Evolutionary conservation across 2,888 invertebrate species (phyloP), one percentile per base, ranked within the genome.

Genomic region (Lasiommata megera): DNA sequence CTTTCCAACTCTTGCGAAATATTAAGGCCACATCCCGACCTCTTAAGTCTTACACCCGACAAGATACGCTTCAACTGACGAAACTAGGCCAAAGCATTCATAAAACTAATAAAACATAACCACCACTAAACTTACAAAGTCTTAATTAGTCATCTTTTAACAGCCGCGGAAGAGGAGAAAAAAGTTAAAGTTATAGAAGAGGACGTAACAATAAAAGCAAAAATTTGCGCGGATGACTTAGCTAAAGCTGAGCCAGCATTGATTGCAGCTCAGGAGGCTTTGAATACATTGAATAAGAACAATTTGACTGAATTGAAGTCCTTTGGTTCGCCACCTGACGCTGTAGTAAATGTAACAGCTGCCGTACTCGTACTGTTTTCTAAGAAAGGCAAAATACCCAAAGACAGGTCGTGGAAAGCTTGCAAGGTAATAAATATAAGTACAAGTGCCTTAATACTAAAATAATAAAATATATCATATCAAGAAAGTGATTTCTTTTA

Each of bases 271-370:
- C 95, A 96, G 76, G 97, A 95, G 70, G 98, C 98, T 7, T 84
- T 98, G 50, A 96, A 98, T 75, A 98, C 98, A 0, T 84, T 98
- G 18, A 98, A 98, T 76, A 98, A 98, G 89, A 95, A 94, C 74
- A 98, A 98, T 80, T 84, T 98, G 65, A 98, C 98, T 0, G 98
- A 99, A 85, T 83, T 98, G 75, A 98, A 98, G 79, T 97, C 98
- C 0, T 98, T 98, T 79, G 97, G 97, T 0, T 94, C 96, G 3
- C 98, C 98, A 3, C 97, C 97, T 0, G 94, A 94, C 40, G 96
- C 97, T 54, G 98, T 98, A 0, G 95, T 96, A 0, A 95, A 94
- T 69, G 98, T 98, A 0, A 94, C 94, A 7, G 95, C 96, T 1
- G 98, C 97, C 6, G 98, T 98, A 3, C 92, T 97, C 67, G 96